Percentiles rank a stretch among this genome's conserved stretches.
phyloP scores from a whole-genome alignment of 2,888 invertebrate species.

The Cantharis flavilabris region DNA sequence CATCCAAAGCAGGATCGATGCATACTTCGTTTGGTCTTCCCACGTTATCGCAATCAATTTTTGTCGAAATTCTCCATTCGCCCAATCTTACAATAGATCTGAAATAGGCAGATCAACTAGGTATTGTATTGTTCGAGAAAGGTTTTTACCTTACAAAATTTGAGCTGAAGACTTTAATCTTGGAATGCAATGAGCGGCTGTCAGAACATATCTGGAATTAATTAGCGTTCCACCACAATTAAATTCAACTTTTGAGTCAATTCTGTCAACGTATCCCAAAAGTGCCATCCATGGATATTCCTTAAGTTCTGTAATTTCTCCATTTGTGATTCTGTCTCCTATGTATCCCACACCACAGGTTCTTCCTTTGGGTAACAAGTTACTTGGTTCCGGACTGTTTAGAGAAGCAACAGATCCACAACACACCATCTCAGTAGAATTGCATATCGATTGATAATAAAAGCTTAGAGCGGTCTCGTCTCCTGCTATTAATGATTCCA shows the following conservation, averaged over 20 bases:
- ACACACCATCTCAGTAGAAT: neutral
- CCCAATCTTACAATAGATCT: slow-evolving; percentile 64
- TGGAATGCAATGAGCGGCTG: slow-evolving; percentile 25
- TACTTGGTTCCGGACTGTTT: slow-evolving; percentile 1
- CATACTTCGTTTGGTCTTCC: slow-evolving; percentile 42
- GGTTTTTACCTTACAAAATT: neutral
- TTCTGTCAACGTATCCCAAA: slow-evolving; percentile 49
- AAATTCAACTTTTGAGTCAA: slow-evolving; percentile 33
- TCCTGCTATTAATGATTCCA: neutral
- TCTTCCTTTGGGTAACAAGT: slow-evolving; percentile 7
- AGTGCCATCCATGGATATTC: slow-evolving; percentile 58
- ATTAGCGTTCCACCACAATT: slow-evolving; percentile 61
- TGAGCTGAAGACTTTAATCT: slow-evolving; percentile 21
- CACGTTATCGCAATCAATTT: slow-evolving; percentile 42
- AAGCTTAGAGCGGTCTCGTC: neutral
- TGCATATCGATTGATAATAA: neutral
- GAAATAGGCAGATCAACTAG: neutral
- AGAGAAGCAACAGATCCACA: neutral
- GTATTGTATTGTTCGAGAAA: neutral
- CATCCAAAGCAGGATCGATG: slow-evolving; percentile 46
- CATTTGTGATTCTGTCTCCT: slow-evolving; percentile 36
- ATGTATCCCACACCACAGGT: slow-evolving; percentile 9
- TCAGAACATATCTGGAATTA: slow-evolving; percentile 44
- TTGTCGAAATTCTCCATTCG: slow-evolving; percentile 55
- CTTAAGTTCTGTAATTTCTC: slow-evolving; percentile 51